Evolutionary conservation across 2,113 vertebrate species (phyloP), one percentile per base, ranked within the genome.

Genomic region (Pterocles burchelli): DNA sequence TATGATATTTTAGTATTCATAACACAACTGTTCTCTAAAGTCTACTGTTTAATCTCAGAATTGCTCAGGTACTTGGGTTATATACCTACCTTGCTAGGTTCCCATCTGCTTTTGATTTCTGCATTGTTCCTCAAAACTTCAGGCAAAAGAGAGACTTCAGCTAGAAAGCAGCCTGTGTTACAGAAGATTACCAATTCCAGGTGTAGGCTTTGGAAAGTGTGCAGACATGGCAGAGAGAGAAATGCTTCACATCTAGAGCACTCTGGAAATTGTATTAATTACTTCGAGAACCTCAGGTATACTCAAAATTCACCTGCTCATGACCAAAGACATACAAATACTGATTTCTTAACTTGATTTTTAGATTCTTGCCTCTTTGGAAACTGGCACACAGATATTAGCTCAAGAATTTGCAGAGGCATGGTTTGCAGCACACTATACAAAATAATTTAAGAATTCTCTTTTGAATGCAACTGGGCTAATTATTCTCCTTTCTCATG

Each of bases 191-290:
- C 31, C 7, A 14, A 6, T 61, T 21, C 46, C 28, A 12, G 0
- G 1, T 2, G 6, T 4, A 55, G 31, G 10, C 26, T 49, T 63
- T 59, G 12, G 21, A 34, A 92, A 73, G 7, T 2, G 2, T 2
- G 2, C 10, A 15, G 7, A 28, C 0, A 1, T 22, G 19, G 6
- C 61, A 63, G 11, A 9, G 33, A 62, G 15, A 22, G 18, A 63
- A 51, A 34, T 20, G 3, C 2, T 24, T 76, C 8, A 26, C 66
- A 13, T 26, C 10, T 17, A 43, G 34, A 61, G 11, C 15, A 46
- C 13, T 13, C 15, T 21, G 4, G 11, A 52, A 45, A 6, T 76
- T 58, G 4, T 3, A 19, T 1, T 0, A 48, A 4, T 13, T 1
- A 7, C 24, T 80, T 49, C 22, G 2, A 63, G 34, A 73, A 34